Percentiles rank a stretch among this genome's conserved stretches.
These are phyloP conservation scores for Protodeltote pygarga DNA, from an alignment of 2,888 invertebrate species.

Conservation along the genomic window DNA sequence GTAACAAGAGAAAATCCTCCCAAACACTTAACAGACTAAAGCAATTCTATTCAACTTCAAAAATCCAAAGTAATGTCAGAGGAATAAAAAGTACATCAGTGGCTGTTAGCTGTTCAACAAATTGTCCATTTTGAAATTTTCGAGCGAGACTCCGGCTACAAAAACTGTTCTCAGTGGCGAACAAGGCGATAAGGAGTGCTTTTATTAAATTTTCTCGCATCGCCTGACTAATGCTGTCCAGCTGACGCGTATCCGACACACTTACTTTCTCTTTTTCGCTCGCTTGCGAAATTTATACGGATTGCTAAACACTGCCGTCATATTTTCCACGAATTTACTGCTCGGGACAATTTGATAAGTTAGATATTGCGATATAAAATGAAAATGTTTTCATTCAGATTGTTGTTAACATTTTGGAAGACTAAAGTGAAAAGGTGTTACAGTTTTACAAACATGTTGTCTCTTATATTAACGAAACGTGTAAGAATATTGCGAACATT, in stretches of 20 bases:
- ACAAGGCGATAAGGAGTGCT: constrained; percentile 74
- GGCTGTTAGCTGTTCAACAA: constrained; percentile 37
- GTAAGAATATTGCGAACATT: too few species aligned
- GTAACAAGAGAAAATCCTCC: constrained; percentile 23
- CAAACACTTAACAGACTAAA: constrained; percentile 39
- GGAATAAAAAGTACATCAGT: constrained; percentile 41
- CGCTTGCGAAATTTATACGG: constrained; percentile 65
- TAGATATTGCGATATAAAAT: constrained; percentile 24
- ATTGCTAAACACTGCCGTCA: constrained; percentile 55
- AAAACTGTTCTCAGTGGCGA: constrained; percentile 49
- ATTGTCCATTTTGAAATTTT: constrained; percentile 46
- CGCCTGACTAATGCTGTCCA: constrained; percentile 82
- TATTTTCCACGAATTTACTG: constrained; percentile 51
- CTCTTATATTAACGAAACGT: too few species aligned
- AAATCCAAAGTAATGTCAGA: constrained; percentile 33
- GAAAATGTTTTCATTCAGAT: too few species aligned
- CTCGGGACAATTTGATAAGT: constrained; percentile 24
- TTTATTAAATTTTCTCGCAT: constrained; percentile 85
- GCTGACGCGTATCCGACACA: constrained; percentile 78
- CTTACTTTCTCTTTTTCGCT: constrained; percentile 72
- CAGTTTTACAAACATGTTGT: too few species aligned
- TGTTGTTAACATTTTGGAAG: too few species aligned
- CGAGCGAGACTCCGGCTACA: constrained; percentile 35
- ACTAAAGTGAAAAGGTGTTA: too few species aligned
- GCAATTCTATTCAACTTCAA: constrained; percentile 41